Evolutionary conservation across 1,140 invertebrate species (phyloP).

Genomic region (Magallana angulata): DNA sequence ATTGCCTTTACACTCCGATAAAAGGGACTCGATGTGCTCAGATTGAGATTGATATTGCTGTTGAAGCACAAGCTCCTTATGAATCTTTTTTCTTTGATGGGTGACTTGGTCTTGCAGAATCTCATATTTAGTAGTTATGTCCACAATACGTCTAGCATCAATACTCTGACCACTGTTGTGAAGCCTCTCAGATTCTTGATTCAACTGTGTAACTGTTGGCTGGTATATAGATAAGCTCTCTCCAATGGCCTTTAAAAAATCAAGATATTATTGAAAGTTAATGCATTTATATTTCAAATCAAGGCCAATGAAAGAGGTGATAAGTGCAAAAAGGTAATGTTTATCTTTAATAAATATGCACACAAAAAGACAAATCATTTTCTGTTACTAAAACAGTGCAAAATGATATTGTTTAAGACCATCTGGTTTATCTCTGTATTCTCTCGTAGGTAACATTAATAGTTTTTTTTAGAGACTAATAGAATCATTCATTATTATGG

Average conservation of each 20-base stretch:
- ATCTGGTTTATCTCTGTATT: too few species aligned
- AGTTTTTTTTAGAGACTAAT: too few species aligned
- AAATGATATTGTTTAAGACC: too few species aligned
- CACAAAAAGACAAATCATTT: too few species aligned
- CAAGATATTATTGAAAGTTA: not conserved
- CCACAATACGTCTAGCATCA: conserved; percentile 80
- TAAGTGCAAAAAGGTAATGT: too few species aligned
- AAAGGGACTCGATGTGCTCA: conserved; percentile 91
- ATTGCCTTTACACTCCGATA: conserved; percentile 91
- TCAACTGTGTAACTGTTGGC: conserved; percentile 66
- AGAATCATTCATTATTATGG: too few species aligned
- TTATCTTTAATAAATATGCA: too few species aligned
- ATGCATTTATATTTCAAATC: too few species aligned
- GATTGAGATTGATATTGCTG: conserved; percentile 93
- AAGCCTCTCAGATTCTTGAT: conserved; percentile 64
- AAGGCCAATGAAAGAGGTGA: too few species aligned
- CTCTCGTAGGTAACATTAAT: too few species aligned
- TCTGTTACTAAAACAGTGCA: too few species aligned
- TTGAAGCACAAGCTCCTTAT: conserved; percentile 87
- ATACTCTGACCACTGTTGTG: conserved; percentile 65
- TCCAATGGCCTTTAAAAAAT: conserved; percentile 60
- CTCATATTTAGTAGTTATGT: conserved; percentile 88
- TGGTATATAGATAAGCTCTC: conserved; percentile 67
- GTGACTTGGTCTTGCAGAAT: conserved; percentile 87
- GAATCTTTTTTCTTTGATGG: conserved; percentile 74